These are phyloP conservation scores for Apodemus speciosus DNA, from an alignment of 2,113 vertebrate species.

Conservation along the genomic window DNA sequence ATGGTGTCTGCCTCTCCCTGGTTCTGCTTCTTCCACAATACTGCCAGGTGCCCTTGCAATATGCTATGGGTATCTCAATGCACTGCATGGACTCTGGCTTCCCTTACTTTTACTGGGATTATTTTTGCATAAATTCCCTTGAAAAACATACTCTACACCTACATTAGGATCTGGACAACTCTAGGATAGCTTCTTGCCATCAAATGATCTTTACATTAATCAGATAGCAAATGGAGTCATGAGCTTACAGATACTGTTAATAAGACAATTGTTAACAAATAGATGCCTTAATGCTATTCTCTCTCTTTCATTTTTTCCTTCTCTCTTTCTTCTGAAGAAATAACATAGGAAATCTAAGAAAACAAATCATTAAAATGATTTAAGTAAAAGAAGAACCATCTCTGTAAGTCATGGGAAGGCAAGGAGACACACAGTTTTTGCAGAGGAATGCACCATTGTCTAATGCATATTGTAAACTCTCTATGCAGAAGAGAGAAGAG, in stretches of 20 bases:
- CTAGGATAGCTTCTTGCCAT: neutral
- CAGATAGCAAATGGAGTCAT: neutral
- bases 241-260: neutral
- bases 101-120: neutral
- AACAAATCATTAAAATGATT: neutral
- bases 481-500: neutral
- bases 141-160: neutral
- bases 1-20: neutral
- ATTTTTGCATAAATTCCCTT: neutral
- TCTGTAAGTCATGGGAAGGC: fast-evolving
- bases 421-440: fast-evolving
- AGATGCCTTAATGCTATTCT: neutral
- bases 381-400: neutral
- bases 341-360: slow-evolving; percentile 14
- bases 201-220: neutral
- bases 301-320: neutral
- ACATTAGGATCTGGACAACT: neutral
- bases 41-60: neutral
- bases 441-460: neutral
- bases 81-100: neutral
- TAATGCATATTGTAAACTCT: neutral
- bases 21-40: neutral
- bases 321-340: neutral
- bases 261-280: neutral
- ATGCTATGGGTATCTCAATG: neutral